Evolutionary conservation across 2,797 vertebrate species (phyloP), one percentile per base, ranked within the genome.

Genomic region (Oreochromis mossambicus): DNA sequence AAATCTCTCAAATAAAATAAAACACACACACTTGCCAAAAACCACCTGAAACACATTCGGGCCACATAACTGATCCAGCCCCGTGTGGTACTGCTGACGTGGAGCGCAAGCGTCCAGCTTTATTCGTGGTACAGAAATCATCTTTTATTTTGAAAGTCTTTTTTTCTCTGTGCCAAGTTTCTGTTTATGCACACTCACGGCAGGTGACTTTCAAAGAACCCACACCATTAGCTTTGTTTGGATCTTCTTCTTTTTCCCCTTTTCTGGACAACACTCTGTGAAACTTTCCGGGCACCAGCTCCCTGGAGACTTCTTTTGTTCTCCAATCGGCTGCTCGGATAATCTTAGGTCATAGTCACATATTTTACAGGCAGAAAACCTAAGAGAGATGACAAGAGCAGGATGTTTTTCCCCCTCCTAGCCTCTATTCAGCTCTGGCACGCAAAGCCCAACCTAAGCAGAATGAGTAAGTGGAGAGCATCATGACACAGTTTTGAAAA

Each of bases 401-500:
- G 21, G 6, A 43, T 68, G 21, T 56, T 32, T 79, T 6, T 1
- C 14, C 26, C 26, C 38, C 14, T 50, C 26, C 76, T 29, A 32
- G 68, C 48, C 24, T 51, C 66, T 82, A 83, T 87, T 85, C 83
- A 80, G 58, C 51, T 82, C 56, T 82, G 70, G 54, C 83, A 84
- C 34, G 12, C 48, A 68, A 76, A 87, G 80, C 80, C 80, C 78
- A 77, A 9, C 63, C 52, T 41, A 82, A 90, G 79, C 63, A 73
- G 83, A 79, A 75, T 48, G 86, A 87, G 77, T 50, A 54, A 86
- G 79, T 70, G 77, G 61, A 87, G 63, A 85, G 81, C 66, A 81
- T 83, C 87, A 79, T 87, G 55, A 68, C 55, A 73, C 6, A 3
- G 77, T 83, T 83, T 81, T 89, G 79, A 81, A 73, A 83, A 86